Base-by-base conservation (phyloP, 2,113 vertebrate species). In the Sturnus vulgaris region DNA sequence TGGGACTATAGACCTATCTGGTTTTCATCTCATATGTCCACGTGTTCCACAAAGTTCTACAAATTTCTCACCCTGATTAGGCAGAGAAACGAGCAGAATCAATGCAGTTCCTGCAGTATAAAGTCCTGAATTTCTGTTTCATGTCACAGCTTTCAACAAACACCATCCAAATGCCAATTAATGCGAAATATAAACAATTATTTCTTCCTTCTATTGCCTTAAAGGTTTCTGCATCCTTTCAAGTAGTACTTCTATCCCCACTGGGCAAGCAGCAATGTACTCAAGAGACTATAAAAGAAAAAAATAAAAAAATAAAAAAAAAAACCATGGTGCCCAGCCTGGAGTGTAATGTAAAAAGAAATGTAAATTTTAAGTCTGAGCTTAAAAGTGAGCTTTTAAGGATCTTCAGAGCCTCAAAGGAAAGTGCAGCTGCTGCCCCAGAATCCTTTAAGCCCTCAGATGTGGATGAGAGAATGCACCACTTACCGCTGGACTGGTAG, bases 401-500 rank as follows among this genome's bases (percentile, higher is more conserved):
- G 9, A 20, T 49, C 13, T 79, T 82, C n/a, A 11, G n/a, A 46
- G 66, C 44, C 49, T 60, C 49, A 82, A 39, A 55, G 49, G 5
- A 56, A 85, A 95, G 31, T 4, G 28, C 35, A 90, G 70, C 39
- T 90, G 61, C 47, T 70, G 42, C 12, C 64, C 73, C 40, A 37
- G 18, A 42, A 46, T 10, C 28, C 33, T 44, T 86, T 42, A 50
- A 46, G 59, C 81, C n/a, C 52, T 84, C 39, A 53, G 63, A 53
- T 11, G 16, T 47, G 24, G 25, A 40, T 60, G 68, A 88, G 7
- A 42, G 46, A 76, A 18, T 10, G 5, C 4, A 33, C 25, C 56
- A 97, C 99, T 98, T 98, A 98, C 99, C 98, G 98, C 93, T 98
- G 98, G 47, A 98, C 98, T 30, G 98, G 98, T 64, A 98, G 96